Base-by-base conservation (phyloP, 2,797 vertebrate genomes). In the Eulemur albifrons region DNA sequence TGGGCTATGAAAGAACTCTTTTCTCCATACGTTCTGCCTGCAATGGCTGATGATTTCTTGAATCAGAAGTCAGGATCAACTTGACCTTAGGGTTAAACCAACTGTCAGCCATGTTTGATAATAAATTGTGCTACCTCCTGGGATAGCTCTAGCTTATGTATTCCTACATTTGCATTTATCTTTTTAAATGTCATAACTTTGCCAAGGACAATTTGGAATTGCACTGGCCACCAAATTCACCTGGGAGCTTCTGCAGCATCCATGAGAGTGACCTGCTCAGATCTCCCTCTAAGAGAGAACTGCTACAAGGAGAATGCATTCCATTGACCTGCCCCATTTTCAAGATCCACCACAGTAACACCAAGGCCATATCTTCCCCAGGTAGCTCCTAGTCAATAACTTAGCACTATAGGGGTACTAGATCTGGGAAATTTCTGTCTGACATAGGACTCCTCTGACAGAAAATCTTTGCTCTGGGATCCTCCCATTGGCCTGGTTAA, bases 61-160 rank as follows among this genome's bases (percentile, higher is more conserved):
- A 93, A 27, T 86, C n/a, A 90, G 65, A 85, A 95, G 40, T 90
- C 70, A 81, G n/a, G n/a, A 80, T 73, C 27, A 43, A 18, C 27
- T 80, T 35, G 40, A 67, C 21, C 7, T 88, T 61, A 85, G 76
- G 2, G 50, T 81, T 48, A 80, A 80, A 57, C 48, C 86, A 59
- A 45, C 43, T 40, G 11, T 93, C 70, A 72, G 45, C 15, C n/a
- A 43, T 63, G 30, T 72, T 35, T 50, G 40, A 54, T 61, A 54
- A 43, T 61, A 77, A 89, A 50, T 1, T 40, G 25, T 4, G 2
- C 17, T 50, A 14, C 30, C 50, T 67, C 27, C 17, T 81, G 35
- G 57, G 76, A 52, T 32, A 96, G 65, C 18, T 90, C 63, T 75
- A 75, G 15, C 40, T 85, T 72, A 38, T 21, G 27, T 27, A 65